phyloP scores from a whole-genome alignment of 2,113 vertebrate genomes.

The Bufo bufo region DNA sequence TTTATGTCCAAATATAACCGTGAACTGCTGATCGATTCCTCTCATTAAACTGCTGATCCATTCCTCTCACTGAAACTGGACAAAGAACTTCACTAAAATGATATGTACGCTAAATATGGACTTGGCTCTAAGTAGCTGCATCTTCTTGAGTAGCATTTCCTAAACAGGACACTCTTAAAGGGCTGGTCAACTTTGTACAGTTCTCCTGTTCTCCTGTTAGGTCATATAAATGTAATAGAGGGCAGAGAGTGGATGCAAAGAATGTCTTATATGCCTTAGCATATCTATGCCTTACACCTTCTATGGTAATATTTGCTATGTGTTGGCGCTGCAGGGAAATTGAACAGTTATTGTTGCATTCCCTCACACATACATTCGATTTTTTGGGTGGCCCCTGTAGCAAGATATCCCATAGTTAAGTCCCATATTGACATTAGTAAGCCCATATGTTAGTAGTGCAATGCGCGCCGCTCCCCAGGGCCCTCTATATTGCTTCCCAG shows the following conservation, averaged over 20 bases:
- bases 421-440: too few species aligned
- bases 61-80: neutral
- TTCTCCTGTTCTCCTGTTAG: too few species aligned
- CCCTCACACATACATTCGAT: neutral
- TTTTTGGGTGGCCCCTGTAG: too few species aligned
- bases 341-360: neutral
- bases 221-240: neutral
- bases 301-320: neutral
- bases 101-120: neutral
- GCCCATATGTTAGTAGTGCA: too few species aligned
- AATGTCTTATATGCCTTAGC: neutral
- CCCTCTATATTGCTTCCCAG: too few species aligned
- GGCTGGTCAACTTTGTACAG: too few species aligned
- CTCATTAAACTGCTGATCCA: neutral
- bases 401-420: too few species aligned
- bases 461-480: too few species aligned
- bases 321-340: neutral
- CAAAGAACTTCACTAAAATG: neutral
- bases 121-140: too few species aligned
- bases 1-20: constrained; percentile 8
- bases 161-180: too few species aligned
- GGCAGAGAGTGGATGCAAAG: neutral
- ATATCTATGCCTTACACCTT: neutral
- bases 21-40: neutral
- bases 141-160: too few species aligned